Evolutionary conservation across 2,113 vertebrate genomes (phyloP).

Genomic region (Pelmatolapia mariae): DNA sequence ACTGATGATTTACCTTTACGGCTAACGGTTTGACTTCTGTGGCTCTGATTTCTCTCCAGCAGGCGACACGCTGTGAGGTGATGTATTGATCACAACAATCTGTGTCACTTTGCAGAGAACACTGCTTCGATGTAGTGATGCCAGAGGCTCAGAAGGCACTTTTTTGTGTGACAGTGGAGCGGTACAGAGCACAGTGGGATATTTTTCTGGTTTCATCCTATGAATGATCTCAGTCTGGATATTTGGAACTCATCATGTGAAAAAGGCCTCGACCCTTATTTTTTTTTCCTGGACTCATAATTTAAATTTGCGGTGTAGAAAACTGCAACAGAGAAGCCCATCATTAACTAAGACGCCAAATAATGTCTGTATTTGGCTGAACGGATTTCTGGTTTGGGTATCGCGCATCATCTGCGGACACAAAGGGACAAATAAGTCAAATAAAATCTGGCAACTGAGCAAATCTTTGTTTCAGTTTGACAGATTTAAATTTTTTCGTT

Average conservation of each 20-base stretch:
- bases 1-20: constrained; percentile 29
- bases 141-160: not conserved
- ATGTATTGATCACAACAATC: constrained; percentile 11
- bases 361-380: not conserved
- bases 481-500: not conserved
- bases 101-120: not conserved
- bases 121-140: not conserved
- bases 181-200: not conserved
- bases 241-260: not conserved
- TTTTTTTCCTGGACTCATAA: not conserved
- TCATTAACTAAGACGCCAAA: not conserved
- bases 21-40: not conserved
- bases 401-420: not conserved
- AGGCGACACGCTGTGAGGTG: not conserved
- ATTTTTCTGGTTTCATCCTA: not conserved
- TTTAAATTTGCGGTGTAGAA: not conserved
- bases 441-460: not conserved
- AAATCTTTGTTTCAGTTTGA: not conserved
- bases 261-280: not conserved
- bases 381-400: not conserved
- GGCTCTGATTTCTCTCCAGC: not conserved
- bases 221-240: not conserved
- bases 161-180: not conserved
- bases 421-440: not conserved
- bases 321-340: not conserved